A percentile compares a stretch with the other conserved stretches of the same genome.
These are phyloP conservation scores for Andrena fulva DNA, from an alignment of 2,888 invertebrate genomes.

Conservation along the genomic window DNA sequence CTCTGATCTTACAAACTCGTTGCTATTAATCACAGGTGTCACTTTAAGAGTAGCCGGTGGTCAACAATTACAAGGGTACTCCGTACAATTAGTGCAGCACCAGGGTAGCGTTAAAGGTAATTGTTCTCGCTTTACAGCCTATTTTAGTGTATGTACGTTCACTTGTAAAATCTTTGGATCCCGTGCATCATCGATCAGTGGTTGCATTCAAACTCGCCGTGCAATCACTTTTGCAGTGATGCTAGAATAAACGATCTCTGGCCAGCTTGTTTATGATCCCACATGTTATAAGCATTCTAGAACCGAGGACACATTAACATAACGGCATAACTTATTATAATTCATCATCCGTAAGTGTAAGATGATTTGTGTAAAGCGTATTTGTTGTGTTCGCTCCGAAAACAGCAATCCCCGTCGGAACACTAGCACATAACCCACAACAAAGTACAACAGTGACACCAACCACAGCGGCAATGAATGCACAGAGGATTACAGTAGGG, in stretches of 20 bases:
- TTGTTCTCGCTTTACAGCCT: not conserved
- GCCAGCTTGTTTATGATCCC: constrained; percentile 83
- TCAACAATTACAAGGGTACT: constrained; percentile 85
- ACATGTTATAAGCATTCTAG: constrained; percentile 77
- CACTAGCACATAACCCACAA: constrained; percentile 81
- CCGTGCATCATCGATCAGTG: constrained; percentile 76
- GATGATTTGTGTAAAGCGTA: constrained; percentile 50
- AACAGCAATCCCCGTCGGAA: constrained; percentile 85
- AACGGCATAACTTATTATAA: constrained; percentile 22
- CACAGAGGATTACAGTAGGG: constrained; percentile 83
- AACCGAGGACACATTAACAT: constrained; percentile 74
- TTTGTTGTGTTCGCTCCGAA: constrained; percentile 61
- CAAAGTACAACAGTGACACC: constrained; percentile 77
- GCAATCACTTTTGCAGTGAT: constrained; percentile 80
- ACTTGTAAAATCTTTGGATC: constrained; percentile 17
- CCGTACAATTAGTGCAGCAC: constrained; percentile 86
- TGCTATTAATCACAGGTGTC: constrained; percentile 73
- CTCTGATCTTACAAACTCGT: not conserved
- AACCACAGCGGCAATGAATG: constrained; percentile 79
- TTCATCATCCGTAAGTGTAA: constrained; percentile 34
- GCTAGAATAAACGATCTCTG: constrained; percentile 79
- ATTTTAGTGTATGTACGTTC: constrained; percentile 18
- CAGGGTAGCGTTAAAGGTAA: constrained; percentile 86
- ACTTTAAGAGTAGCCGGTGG: constrained; percentile 83
- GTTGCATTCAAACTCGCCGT: constrained; percentile 61